A percentile compares a stretch with the other conserved stretches of the same genome.
phyloP scores from a whole-genome alignment of 92 coral and sea anemone genomes.

The Zoanthus sociatus region DNA sequence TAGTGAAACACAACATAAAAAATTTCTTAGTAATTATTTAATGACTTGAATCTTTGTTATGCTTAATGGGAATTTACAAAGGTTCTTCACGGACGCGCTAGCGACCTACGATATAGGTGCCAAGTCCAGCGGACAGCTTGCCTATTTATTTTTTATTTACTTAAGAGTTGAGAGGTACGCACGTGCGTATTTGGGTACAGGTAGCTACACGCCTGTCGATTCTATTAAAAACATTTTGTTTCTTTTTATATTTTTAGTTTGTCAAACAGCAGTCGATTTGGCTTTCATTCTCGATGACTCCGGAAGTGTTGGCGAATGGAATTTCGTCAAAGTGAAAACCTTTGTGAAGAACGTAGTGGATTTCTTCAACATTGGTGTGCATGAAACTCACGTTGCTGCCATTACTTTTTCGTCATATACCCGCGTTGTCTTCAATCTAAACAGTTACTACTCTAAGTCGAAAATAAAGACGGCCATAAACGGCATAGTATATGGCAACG shows the following conservation, averaged over 20 bases:
- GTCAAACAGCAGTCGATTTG: constrained; percentile 94
- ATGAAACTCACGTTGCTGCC: constrained; percentile 89
- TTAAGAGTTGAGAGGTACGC: too few relatives aligned
- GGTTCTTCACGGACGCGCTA: too few relatives aligned
- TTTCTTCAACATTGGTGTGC: constrained; percentile 88
- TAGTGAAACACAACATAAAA: too few relatives aligned
- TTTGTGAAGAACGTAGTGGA: constrained; percentile 89
- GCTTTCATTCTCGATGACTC: constrained; percentile 92
- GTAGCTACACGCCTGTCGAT: too few relatives aligned
- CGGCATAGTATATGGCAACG: constrained; percentile 65
- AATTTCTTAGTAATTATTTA: too few relatives aligned
- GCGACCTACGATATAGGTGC: too few relatives aligned
- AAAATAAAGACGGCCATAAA: constrained; percentile 73
- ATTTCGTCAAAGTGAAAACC: constrained; percentile 77
- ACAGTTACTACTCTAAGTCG: constrained; percentile 66
- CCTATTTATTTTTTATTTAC: too few relatives aligned
- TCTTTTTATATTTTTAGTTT: constrained; percentile 65
- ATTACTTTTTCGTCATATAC: constrained; percentile 69
- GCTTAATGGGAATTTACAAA: too few relatives aligned
- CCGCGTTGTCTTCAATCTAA: constrained; percentile 70
- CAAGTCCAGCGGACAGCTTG: too few relatives aligned
- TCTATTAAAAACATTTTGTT: too few relatives aligned
- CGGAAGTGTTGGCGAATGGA: constrained; percentile 80
- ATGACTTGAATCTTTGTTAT: too few relatives aligned
- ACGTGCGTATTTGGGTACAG: too few relatives aligned